Evolutionary conservation across 2,888 invertebrate species (phyloP), one percentile per base, ranked within the genome.

Genomic region (Ichneumon xanthorius): DNA sequence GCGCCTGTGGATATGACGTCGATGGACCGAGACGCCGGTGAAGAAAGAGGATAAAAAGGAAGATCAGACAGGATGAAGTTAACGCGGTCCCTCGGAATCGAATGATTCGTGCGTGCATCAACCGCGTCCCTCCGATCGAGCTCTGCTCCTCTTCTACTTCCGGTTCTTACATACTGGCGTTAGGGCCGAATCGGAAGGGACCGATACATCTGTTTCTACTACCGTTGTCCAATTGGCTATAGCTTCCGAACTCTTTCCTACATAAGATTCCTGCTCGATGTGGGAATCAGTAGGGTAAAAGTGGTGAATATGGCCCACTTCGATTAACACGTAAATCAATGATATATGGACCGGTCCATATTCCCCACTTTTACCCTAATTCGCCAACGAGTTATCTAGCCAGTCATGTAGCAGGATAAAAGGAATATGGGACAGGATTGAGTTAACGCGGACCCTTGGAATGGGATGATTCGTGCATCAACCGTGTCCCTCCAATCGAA

Each of bases 391-490:
- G 26, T 22, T 26, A 26, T 4, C 22, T 19, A 22, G 30, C 26
- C 71, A 85, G 67, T 78, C 50, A 70, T 78, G 75, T 80, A 70
- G 76, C 26, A 65, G 68, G 82, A 85, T 72, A 79, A 73, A 53
- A 78, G 48, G 37, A 37, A 55, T 37, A 72, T 37, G 55, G 30
- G 68, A 78, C 61, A 33, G 86, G 80, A 86, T 67, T 30, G 80
- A 67, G 53, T 45, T 48, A 73, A 68, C 70, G 77, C 48, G 26
- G 22, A n/a, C 45, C 78, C 65, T 40, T 75, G 58, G 70, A 75
- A 70, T 81, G 26, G 70, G 68, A 58, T 58, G 68, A 61, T 80
- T 80, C 61, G 81, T 71, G 65, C 75, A 50, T 85, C 80, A 50
- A 50, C 30, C 45, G 70, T 50, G 80, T 75, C 40, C 72, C 50